phyloP scores from a whole-genome alignment of 1,140 invertebrate species.

The Diachasma alloeum region DNA sequence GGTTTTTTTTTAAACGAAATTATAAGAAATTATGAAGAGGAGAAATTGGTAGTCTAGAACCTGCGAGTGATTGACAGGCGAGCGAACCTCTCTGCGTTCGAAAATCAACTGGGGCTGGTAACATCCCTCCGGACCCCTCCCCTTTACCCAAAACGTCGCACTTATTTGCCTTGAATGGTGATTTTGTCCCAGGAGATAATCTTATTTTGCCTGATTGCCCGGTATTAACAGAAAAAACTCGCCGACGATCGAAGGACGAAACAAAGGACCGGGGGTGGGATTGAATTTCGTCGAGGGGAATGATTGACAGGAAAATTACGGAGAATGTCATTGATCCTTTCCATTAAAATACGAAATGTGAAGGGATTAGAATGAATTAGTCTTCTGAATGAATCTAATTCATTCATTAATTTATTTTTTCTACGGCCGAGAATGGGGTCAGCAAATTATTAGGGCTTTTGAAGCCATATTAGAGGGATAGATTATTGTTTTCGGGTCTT shows the following conservation, averaged over 20 bases:
- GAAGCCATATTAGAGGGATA: neutral
- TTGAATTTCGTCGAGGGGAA: neutral
- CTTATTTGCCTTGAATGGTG: neutral
- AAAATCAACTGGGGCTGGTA: neutral
- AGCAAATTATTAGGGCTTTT: no score
- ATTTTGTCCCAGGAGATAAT: constrained; percentile 12
- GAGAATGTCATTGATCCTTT: neutral
- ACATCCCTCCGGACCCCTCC: neutral
- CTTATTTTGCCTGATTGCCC: neutral
- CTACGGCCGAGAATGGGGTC: neutral
- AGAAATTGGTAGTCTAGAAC: constrained; percentile 65
- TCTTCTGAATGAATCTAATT: neutral
- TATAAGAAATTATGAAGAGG: constrained; percentile 62
- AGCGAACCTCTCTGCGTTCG: constrained; percentile 46
- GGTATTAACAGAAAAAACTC: neutral
- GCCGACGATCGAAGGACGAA: neutral
- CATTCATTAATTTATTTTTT: neutral
- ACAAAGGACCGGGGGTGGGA: neutral
- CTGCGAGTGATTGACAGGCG: constrained; percentile 63
- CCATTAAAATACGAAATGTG: neutral
- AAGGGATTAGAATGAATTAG: neutral
- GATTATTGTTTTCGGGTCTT: no score
- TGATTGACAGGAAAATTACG: neutral
- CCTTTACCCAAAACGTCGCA: neutral
- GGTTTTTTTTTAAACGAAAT: constrained; percentile 47